phyloP scores from a whole-genome alignment of 1,140 invertebrate genomes.

The Drosophila prosaltans region DNA sequence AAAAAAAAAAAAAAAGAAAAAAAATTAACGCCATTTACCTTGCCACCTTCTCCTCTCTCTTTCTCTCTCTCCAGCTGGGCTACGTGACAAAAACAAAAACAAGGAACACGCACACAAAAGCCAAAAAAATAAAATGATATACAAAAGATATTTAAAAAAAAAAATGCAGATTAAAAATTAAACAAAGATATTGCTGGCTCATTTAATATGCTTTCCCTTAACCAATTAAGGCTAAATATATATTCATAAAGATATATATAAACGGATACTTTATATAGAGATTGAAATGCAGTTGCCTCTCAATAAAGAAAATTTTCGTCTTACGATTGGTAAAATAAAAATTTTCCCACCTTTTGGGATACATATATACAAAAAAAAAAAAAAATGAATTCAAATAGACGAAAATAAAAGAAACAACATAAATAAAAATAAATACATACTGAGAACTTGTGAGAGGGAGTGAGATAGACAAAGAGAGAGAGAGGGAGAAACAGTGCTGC shows the following conservation, averaged over 20 bases:
- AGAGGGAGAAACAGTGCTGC: constrained; percentile 35
- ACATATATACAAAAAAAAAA: constrained; percentile 20
- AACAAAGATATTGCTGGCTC: constrained; percentile 2
- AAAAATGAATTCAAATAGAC: constrained; percentile 70
- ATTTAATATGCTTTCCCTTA: constrained; percentile 5
- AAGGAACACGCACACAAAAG: constrained; percentile 1
- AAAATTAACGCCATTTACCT: not conserved
- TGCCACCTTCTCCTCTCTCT: not conserved
- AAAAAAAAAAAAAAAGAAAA: constrained; percentile 16
- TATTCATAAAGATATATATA: constrained; percentile 19
- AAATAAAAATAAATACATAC: constrained; percentile 55
- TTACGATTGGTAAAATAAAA: constrained; percentile 24
- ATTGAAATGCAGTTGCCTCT: constrained; percentile 39
- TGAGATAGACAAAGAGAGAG: constrained; percentile 17
- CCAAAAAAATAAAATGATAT: constrained; percentile 22
- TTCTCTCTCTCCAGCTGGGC: constrained; percentile 8
- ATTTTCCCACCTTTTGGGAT: constrained; percentile 50
- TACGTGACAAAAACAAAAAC: constrained; percentile 70
- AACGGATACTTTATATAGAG: constrained; percentile 1
- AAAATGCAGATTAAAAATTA: constrained; percentile 5
- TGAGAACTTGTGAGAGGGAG: constrained; percentile 21
- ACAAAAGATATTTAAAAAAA: constrained; percentile 1
- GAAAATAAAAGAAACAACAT: constrained; percentile 65
- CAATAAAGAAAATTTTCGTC: constrained; percentile 19
- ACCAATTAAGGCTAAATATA: constrained; percentile 38